Evolutionary conservation across 2,888 invertebrate species (phyloP).

Genomic region (Thereva unica): DNA sequence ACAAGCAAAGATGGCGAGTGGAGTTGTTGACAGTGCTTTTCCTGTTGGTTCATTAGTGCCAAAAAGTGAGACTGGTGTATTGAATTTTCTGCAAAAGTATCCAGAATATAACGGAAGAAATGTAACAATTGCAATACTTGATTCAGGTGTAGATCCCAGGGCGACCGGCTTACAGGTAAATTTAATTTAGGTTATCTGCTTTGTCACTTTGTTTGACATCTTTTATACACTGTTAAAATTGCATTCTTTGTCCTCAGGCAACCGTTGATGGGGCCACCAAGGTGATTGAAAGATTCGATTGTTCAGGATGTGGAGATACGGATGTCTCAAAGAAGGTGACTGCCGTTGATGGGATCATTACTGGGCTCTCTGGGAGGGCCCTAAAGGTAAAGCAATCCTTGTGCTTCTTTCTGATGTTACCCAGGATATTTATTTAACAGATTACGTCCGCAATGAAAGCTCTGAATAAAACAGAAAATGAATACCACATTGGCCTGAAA

Average conservation of each 20-base stretch:
- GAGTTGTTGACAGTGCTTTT: constrained; percentile 67
- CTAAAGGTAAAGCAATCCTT: constrained; percentile 70
- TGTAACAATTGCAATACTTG: constrained; percentile 91
- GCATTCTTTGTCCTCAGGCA: not conserved
- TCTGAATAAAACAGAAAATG: constrained; percentile 77
- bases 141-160: constrained; percentile 97
- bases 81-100: constrained; percentile 84
- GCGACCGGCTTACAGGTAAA: constrained; percentile 89
- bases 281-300: constrained; percentile 92
- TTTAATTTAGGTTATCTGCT: constrained; percentile 30
- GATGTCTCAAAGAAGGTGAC: constrained; percentile 80
- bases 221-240: no score
- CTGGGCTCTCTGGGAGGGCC: constrained; percentile 85
- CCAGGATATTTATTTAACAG: constrained; percentile 39
- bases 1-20: constrained; percentile 46
- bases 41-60: constrained; percentile 86
- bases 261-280: constrained; percentile 83
- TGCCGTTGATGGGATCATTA: constrained; percentile 72
- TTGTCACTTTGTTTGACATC: constrained; percentile 34
- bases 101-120: constrained; percentile 90
- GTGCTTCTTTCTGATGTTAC: constrained; percentile 23
- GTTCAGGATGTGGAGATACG: constrained; percentile 96
- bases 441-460: constrained; percentile 52
- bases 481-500: constrained; percentile 86
- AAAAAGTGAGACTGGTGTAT: constrained; percentile 92